Percentiles rank a stretch among this genome's conserved stretches.
Conservation (phyloP, 2,888 invertebrate species). For the Coecobrya sp. region DNA sequence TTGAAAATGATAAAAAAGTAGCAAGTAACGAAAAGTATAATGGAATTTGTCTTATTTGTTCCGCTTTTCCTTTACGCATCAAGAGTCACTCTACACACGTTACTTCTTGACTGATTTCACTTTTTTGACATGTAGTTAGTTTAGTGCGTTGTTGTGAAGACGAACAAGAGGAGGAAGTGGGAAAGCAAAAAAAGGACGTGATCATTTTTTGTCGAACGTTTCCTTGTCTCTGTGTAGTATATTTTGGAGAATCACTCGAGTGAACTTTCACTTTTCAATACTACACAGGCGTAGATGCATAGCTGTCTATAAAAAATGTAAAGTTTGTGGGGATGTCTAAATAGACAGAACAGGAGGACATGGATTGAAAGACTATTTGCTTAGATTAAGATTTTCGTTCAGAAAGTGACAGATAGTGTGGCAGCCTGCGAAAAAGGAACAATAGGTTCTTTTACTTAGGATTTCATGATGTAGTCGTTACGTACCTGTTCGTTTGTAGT, state of each 20-base stretch:
- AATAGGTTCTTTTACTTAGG: neutral
- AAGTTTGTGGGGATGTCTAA: conserved; percentile 13
- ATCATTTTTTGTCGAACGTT: conserved; percentile 3
- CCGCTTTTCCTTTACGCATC: neutral
- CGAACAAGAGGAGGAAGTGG: neutral
- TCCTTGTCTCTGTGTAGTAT: neutral
- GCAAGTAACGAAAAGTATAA: conserved; percentile 22
- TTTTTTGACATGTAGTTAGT: conserved; percentile 40
- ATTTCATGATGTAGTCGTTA: neutral
- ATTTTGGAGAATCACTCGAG: neutral
- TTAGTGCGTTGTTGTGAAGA: neutral
- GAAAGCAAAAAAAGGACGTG: conserved; percentile 17
- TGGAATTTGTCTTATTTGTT: conserved; percentile 70
- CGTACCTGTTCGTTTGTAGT: neutral
- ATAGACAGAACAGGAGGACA: neutral
- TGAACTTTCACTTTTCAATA: neutral
- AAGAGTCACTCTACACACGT: neutral
- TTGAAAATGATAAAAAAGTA: conserved; percentile 14
- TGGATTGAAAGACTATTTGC: conserved; percentile 24
- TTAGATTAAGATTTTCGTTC: neutral
- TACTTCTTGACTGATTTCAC: conserved; percentile 46
- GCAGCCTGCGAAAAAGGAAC: conserved; percentile 11
- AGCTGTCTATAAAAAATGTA: neutral
- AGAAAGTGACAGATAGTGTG: conserved; percentile 41
- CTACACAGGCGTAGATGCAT: neutral